Percentiles rank a stretch among this genome's conserved stretches.
These are phyloP conservation scores for Ceraclea dissimilis DNA, from an alignment of 2,888 invertebrate genomes.

Conservation along the genomic window DNA sequence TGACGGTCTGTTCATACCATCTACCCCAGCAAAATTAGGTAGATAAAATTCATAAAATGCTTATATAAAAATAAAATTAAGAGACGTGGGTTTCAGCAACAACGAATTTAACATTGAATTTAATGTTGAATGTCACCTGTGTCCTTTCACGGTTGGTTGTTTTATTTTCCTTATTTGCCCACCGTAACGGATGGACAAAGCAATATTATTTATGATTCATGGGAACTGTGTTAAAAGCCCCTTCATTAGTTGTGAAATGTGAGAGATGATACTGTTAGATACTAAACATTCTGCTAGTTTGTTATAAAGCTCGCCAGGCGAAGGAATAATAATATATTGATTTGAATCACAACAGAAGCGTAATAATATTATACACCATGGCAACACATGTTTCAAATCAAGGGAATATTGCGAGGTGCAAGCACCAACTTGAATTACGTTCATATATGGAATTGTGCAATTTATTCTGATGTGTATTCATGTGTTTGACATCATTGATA, in stretches of 20 bases:
- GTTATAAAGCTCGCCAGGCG: slow-evolving; percentile 18
- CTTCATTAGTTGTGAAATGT: slow-evolving; percentile 23
- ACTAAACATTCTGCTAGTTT: slow-evolving; percentile 16
- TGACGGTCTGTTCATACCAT: too few relatives aligned
- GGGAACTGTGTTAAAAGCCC: slow-evolving; percentile 23
- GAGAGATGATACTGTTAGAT: slow-evolving; percentile 25
- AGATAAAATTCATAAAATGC: too few relatives aligned
- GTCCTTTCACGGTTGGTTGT: too few relatives aligned
- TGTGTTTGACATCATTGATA: not conserved
- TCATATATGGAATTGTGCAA: slow-evolving; percentile 1
- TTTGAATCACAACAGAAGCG: slow-evolving; percentile 17
- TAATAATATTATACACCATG: not conserved
- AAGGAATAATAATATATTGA: slow-evolving; percentile 12
- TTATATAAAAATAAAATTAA: too few relatives aligned
- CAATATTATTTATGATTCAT: slow-evolving; percentile 4
- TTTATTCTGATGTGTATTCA: not conserved
- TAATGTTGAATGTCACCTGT: too few relatives aligned
- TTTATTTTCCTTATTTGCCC: too few relatives aligned
- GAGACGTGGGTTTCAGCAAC: too few relatives aligned
- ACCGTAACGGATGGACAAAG: too few relatives aligned
- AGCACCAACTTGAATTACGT: not conserved
- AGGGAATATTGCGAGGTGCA: not conserved
- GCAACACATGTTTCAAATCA: not conserved
- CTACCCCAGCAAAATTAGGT: too few relatives aligned
- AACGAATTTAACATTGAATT: too few relatives aligned